phyloP scores from a whole-genome alignment of 2,888 invertebrate genomes.

The Synanthedon andrenaeformis region DNA sequence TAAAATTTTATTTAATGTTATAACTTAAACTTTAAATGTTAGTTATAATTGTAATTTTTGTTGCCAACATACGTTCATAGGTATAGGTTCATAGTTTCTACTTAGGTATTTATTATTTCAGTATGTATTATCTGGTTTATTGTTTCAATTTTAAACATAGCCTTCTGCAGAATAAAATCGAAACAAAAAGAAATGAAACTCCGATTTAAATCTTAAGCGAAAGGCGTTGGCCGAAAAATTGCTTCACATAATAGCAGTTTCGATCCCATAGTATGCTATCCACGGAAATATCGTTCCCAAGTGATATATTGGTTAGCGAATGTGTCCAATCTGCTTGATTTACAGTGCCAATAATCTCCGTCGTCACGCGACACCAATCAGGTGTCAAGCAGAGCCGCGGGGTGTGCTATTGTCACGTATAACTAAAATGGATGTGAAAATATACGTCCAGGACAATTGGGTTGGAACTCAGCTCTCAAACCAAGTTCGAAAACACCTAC shows the following conservation, averaged over 20 bases:
- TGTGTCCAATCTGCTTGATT: slow-evolving; percentile 57
- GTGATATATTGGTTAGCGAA: slow-evolving; percentile 45
- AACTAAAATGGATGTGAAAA: slow-evolving; percentile 8
- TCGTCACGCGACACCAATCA: slow-evolving; percentile 46
- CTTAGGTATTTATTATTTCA: too few relatives aligned
- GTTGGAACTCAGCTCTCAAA: neutral
- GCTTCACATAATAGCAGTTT: slow-evolving; percentile 9
- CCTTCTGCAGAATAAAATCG: too few relatives aligned
- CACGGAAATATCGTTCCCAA: slow-evolving; percentile 14
- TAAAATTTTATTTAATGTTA: too few relatives aligned
- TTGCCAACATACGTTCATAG: too few relatives aligned
- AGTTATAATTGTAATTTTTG: too few relatives aligned
- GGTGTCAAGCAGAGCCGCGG: slow-evolving; percentile 31
- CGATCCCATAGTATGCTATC: slow-evolving; percentile 2
- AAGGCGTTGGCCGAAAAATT: slow-evolving; percentile 25
- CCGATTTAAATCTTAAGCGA: neutral
- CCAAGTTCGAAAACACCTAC: too few relatives aligned
- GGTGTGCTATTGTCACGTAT: slow-evolving; percentile 32
- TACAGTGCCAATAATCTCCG: slow-evolving; percentile 54
- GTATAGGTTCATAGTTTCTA: too few relatives aligned
- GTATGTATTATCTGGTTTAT: too few relatives aligned
- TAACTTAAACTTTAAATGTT: too few relatives aligned
- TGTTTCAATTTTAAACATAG: too few relatives aligned
- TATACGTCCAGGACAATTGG: neutral
- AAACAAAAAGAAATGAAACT: too few relatives aligned